Conservation (phyloP, 2,113 vertebrate genomes). For the Anolis carolinensis region DNA sequence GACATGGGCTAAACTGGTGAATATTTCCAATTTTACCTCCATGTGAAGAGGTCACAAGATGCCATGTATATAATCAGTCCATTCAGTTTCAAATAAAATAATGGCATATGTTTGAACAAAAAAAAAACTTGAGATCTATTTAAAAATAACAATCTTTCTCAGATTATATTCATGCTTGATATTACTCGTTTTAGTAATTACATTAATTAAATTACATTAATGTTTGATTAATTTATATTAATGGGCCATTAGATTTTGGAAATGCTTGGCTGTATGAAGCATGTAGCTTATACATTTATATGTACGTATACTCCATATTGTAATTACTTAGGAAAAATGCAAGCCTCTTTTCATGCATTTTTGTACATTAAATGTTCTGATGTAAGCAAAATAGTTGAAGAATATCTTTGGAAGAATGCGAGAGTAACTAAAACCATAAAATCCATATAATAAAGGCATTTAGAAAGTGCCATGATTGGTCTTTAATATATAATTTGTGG, state of each 20-base stretch:
- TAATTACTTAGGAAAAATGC: background rate
- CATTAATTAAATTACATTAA: background rate
- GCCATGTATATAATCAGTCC: background rate
- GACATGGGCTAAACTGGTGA: too few species aligned
- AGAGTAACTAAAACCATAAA: background rate
- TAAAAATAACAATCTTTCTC: background rate
- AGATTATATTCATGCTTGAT: background rate
- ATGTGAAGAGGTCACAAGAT: background rate
- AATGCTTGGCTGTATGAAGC: background rate
- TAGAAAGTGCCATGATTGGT: slow-evolving; percentile 15
- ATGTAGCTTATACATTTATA: background rate
- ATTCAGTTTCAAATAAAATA: background rate
- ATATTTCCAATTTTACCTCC: too few species aligned
- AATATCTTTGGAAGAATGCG: background rate
- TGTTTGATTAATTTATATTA: background rate
- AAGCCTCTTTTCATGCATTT: background rate
- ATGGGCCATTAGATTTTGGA: background rate
- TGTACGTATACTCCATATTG: background rate
- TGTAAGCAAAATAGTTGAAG: background rate
- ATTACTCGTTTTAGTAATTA: too few species aligned
- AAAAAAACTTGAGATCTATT: background rate
- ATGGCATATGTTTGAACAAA: background rate
- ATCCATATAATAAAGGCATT: background rate
- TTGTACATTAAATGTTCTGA: background rate
- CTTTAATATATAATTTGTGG: slow-evolving; percentile 7